Conservation (phyloP, 2,888 invertebrate genomes). For the Ariolimax columbianus region DNA sequence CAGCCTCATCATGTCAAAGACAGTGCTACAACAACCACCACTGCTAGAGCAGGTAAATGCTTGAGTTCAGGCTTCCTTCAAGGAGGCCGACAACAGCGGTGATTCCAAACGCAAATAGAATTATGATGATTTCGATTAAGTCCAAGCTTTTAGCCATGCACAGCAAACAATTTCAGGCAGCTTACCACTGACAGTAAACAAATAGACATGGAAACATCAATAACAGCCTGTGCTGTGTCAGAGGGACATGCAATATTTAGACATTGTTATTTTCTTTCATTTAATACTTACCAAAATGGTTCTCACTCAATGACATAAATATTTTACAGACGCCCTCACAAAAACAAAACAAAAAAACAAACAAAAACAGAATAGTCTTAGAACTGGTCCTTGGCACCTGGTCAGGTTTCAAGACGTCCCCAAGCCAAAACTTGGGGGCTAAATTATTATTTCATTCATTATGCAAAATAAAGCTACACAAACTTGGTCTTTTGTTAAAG, state of each 20-base stretch:
- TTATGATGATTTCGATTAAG: too few species aligned
- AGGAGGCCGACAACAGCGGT: too few species aligned
- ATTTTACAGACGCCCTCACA: neutral
- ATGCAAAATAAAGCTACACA: neutral
- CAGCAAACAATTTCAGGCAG: neutral
- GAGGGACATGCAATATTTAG: neutral
- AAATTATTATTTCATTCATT: neutral
- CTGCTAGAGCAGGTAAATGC: too few species aligned
- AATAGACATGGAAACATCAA: neutral
- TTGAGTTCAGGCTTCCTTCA: too few species aligned
- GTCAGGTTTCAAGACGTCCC: neutral
- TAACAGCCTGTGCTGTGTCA: neutral
- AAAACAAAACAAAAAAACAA: neutral
- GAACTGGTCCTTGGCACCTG: neutral
- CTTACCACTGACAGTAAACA: neutral
- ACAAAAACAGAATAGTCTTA: neutral
- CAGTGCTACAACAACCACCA: too few species aligned
- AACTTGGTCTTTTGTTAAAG: neutral
- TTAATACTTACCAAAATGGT: neutral
- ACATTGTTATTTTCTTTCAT: neutral
- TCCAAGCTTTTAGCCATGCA: neutral
- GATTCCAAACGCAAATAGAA: too few species aligned
- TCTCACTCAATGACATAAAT: neutral
- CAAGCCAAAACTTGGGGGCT: neutral
- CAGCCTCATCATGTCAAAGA: too few species aligned